Evolutionary conservation across 2,797 vertebrate genomes (phyloP).

Genomic region (Protonibea diacanthus): DNA sequence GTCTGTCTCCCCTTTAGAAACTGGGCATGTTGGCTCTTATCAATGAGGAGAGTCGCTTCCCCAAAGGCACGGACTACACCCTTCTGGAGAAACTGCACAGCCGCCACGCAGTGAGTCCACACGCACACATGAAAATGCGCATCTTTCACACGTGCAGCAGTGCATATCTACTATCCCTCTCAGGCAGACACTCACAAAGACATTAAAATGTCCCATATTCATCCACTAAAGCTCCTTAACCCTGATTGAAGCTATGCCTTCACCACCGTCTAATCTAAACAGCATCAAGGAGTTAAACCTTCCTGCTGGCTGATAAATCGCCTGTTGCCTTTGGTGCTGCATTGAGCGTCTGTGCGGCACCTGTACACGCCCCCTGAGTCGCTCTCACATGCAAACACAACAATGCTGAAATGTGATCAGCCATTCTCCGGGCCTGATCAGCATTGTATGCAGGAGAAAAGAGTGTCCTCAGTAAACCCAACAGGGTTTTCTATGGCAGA

Average conservation of each 20-base stretch:
- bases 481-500: conserved; percentile 48
- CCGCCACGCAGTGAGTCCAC: conserved; percentile 89
- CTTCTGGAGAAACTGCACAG: conserved; percentile 94
- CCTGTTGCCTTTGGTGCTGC: conserved; percentile 34
- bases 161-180: conserved; percentile 8
- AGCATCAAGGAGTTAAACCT: conserved; percentile 55
- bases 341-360: conserved; percentile 33
- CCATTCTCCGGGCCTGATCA: conserved; percentile 58
- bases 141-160: conserved; percentile 22
- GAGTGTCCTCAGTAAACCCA: conserved; percentile 62
- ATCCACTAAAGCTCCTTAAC: conserved; percentile 34
- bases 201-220: conserved; percentile 44
- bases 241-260: conserved; percentile 16
- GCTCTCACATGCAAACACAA: conserved; percentile 70
- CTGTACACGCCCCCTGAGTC: conserved; percentile 37
- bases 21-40: conserved; percentile 94
- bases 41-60: conserved; percentile 95
- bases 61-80: conserved; percentile 95
- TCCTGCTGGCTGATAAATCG: conserved; percentile 36
- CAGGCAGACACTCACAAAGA: conserved; percentile 32
- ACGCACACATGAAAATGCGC: conserved; percentile 19
- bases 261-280: conserved; percentile 26
- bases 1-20: conserved; percentile 85
- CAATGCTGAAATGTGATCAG: conserved; percentile 81
- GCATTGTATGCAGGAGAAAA: conserved; percentile 73